These are phyloP conservation scores for Lampropteryx suffumata DNA, from an alignment of 2,888 invertebrate genomes.

Conservation along the genomic window DNA sequence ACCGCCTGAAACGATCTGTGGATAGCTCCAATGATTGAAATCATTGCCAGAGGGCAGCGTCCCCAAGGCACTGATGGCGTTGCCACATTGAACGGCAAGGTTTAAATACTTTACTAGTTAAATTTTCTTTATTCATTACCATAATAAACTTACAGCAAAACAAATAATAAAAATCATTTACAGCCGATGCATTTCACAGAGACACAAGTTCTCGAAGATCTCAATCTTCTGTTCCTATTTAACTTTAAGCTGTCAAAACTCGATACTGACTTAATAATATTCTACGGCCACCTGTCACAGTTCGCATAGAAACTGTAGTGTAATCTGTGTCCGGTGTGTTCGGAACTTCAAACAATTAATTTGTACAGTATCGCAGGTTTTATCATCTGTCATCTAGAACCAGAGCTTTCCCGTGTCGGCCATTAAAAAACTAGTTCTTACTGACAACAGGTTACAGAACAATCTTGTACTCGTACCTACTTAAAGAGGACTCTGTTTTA, in stretches of 20 bases:
- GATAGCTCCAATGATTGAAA: no score
- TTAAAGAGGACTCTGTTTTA: background rate
- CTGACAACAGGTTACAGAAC: slow-evolving; percentile 39
- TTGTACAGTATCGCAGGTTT: slow-evolving; percentile 49
- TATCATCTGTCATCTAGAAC: slow-evolving; percentile 71
- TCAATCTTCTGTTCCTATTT: background rate
- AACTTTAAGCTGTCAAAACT: background rate
- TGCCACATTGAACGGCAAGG: no score
- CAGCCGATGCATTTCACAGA: background rate
- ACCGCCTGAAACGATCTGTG: no score
- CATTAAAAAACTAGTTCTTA: slow-evolving; percentile 71
- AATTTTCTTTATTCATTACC: no score
- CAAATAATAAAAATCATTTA: slow-evolving; percentile 3
- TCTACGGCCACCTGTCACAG: no score
- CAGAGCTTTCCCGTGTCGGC: slow-evolving; percentile 49
- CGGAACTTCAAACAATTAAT: slow-evolving; percentile 42
- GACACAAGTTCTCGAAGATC: background rate
- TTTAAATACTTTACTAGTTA: no score
- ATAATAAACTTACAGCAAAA: background rate
- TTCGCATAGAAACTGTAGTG: background rate
- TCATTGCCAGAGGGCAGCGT: no score
- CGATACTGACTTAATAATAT: background rate
- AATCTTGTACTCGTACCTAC: slow-evolving; percentile 29
- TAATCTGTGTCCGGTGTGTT: slow-evolving; percentile 13
- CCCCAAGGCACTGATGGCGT: no score